Evolutionary conservation across 1,140 invertebrate species (phyloP).

Genomic region (Neodiprion pinetum): DNA sequence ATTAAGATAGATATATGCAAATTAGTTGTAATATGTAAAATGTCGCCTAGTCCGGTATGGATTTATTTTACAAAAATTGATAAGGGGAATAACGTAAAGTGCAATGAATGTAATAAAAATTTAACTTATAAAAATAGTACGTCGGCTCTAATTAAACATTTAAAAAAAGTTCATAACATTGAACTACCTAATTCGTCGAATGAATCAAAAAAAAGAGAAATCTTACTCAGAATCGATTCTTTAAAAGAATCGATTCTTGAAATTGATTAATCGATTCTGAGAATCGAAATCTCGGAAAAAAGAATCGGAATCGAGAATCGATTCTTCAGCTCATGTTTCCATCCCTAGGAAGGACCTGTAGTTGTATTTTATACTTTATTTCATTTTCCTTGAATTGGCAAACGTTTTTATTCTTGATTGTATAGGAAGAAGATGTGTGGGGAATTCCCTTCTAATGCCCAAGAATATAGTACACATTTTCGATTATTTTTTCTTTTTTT

Average conservation of each 20-base stretch:
- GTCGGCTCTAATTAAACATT: conserved; percentile 8
- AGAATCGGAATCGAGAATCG: too few relatives aligned
- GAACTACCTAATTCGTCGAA: background rate
- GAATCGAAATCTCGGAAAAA: background rate
- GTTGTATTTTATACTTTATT: too few relatives aligned
- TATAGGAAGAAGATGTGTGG: too few relatives aligned
- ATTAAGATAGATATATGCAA: background rate
- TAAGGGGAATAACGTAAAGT: conserved; percentile 1
- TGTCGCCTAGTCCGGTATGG: conserved; percentile 18
- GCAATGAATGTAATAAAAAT: background rate
- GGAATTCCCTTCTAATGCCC: too few relatives aligned
- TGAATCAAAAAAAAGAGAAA: too few relatives aligned
- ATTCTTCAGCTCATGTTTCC: too few relatives aligned
- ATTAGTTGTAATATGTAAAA: background rate
- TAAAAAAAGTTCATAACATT: conserved; percentile 10
- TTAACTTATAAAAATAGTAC: conserved; percentile 18
- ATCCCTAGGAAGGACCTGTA: too few relatives aligned
- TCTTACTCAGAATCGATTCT: too few relatives aligned
- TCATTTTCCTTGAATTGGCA: too few relatives aligned
- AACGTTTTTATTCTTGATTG: too few relatives aligned
- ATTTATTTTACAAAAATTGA: conserved; percentile 10
- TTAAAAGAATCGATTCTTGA: conserved; percentile 10
- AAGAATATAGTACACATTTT: too few relatives aligned
- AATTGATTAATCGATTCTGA: conserved; percentile 8
- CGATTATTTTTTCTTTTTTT: too few relatives aligned